Percentiles rank a stretch among this genome's conserved stretches.
Conservation (phyloP, 2,888 invertebrate genomes). For the Automeris io region DNA sequence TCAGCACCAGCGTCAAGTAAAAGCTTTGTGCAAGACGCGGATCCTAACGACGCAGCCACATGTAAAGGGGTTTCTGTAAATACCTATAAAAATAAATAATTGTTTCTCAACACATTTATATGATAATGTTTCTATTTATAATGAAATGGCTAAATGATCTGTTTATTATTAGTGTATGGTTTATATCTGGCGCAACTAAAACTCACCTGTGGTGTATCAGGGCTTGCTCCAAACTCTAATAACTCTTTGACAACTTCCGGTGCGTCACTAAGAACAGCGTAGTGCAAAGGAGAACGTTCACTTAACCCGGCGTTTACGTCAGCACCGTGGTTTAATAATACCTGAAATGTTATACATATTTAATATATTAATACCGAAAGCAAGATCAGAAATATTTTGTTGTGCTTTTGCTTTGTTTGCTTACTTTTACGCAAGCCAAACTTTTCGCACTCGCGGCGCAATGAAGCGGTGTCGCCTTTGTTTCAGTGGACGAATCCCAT, state of each 20-base stretch:
- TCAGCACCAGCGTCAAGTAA: slow-evolving; percentile 88
- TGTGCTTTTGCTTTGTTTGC: slow-evolving; percentile 25
- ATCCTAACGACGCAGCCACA: slow-evolving; percentile 86
- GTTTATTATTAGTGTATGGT: slow-evolving; percentile 7
- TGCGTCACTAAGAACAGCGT: slow-evolving; percentile 87
- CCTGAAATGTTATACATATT: slow-evolving; percentile 54
- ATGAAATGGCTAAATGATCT: no score
- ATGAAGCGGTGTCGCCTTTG: slow-evolving; percentile 84
- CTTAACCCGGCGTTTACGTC: slow-evolving; percentile 85
- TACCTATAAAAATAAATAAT: slow-evolving; percentile 64
- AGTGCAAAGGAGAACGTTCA: slow-evolving; percentile 87
- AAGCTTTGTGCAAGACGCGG: slow-evolving; percentile 81
- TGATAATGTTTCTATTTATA: slow-evolving; percentile 5
- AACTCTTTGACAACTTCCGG: slow-evolving; percentile 84
- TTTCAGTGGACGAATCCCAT: slow-evolving; percentile 81
- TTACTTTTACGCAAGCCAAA: slow-evolving; percentile 77
- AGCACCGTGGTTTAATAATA: slow-evolving; percentile 84
- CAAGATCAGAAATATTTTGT: slow-evolving; percentile 27
- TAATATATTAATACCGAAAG: slow-evolving; percentile 20
- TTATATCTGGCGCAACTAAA: slow-evolving; percentile 8
- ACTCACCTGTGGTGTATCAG: slow-evolving; percentile 87
- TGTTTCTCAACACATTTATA: background rate
- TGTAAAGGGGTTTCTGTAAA: slow-evolving; percentile 91
- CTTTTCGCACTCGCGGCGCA: slow-evolving; percentile 85
- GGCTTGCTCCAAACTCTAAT: slow-evolving; percentile 85